Evolutionary conservation across 2,888 invertebrate genomes (phyloP), one percentile per base, ranked within the genome.

Genomic region (Parthenolecanium corni): DNA sequence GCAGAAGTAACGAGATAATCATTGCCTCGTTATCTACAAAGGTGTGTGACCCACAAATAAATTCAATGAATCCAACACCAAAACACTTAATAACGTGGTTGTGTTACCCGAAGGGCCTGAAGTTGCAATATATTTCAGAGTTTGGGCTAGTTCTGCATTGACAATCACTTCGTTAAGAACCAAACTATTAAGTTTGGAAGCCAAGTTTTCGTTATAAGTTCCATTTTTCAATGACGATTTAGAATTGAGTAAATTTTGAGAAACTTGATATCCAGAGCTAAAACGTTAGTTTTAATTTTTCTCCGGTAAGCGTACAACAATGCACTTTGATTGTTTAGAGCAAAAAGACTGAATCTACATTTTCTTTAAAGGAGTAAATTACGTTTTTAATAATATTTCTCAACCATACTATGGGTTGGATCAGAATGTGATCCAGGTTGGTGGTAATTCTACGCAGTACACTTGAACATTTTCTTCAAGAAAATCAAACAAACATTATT

Each of bases 141-240:
- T 81, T 42, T 72, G 71, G 11, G 80, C 80, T 49, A 85, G 75
- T 20, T 69, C 69, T 6, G 78, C 76, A 62, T 79, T 74, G 23
- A 72, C 72, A 49, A 78, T 69, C 42, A 62, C 71, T 72, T 65
- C 76, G 73, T 20, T 78, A 79, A 6, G 76, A 69, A 76, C 74
- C 36, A 77, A 67, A 9, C 58, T 18, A 11, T 62, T 47, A 14
- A 68, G 42, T 65, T 67, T 67, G 9, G 54, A 52, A 40, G 58
- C 56, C 42, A 70, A 64, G 16, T 65, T 65, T 20, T 52, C 23
- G 56, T 68, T 67, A 53, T 63, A 38, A 14, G 40, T 36, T 4
- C 42, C 53, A 46, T 62, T 62, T 6, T 21, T 11, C 42, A 67
- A 49, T 40, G 66, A 65, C n/a, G 62, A 23, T 42, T 65, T 62